phyloP scores from a whole-genome alignment of 2,888 invertebrate genomes.

The Bugula neritina region DNA sequence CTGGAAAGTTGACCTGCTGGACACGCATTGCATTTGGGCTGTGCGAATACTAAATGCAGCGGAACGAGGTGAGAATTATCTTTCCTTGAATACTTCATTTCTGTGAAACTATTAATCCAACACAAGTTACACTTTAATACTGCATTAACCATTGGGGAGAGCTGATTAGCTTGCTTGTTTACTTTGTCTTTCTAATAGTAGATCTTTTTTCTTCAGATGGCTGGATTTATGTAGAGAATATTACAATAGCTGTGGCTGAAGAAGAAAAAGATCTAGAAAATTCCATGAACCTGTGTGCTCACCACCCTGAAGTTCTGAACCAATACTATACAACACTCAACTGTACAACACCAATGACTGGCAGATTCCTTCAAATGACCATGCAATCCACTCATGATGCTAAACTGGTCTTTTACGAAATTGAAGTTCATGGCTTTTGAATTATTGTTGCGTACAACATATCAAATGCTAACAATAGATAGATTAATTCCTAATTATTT shows the following conservation, averaged over 20 bases:
- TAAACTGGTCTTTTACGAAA: not conserved
- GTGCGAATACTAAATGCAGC: not conserved
- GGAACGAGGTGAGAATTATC: not conserved
- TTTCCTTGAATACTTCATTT: too few relatives aligned
- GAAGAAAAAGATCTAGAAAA: not conserved
- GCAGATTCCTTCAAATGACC: not conserved
- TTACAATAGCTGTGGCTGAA: not conserved
- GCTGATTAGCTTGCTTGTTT: too few relatives aligned
- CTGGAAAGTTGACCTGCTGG: not conserved
- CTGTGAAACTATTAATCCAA: too few relatives aligned
- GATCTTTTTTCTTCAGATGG: too few relatives aligned
- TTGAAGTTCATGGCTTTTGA: not conserved
- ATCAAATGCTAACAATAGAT: too few relatives aligned
- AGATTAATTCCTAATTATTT: too few relatives aligned
- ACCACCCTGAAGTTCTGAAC: not conserved
- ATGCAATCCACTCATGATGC: not conserved
- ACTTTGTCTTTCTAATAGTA: too few relatives aligned
- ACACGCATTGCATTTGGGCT: not conserved
- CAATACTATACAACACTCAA: not conserved
- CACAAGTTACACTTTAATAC: too few relatives aligned
- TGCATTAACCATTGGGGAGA: too few relatives aligned
- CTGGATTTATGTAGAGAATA: not conserved
- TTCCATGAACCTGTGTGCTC: not conserved
- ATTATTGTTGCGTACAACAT: too few relatives aligned
- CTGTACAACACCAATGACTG: not conserved